Conservation (phyloP, 2,113 vertebrate species). For the Tragelaphus strepsiceros region DNA sequence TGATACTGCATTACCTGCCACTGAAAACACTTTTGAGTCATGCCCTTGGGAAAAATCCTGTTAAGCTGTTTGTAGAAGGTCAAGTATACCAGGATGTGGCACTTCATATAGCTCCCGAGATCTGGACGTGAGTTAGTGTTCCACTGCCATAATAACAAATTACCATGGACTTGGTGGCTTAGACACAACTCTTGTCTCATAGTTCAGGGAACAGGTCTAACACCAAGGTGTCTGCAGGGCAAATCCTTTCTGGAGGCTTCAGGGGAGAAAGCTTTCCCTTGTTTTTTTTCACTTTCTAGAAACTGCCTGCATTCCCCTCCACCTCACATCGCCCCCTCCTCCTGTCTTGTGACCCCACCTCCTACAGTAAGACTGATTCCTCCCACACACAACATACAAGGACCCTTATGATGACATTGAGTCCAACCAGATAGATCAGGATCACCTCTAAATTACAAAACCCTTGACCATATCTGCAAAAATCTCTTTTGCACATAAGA, state of each 20-base stretch:
- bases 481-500: neutral
- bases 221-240: neutral
- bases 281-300: neutral
- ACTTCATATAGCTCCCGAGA: accelerated
- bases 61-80: neutral
- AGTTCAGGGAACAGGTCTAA: neutral
- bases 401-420: neutral
- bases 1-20: neutral
- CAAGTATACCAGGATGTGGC: too few species aligned
- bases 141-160: neutral
- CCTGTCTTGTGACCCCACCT: accelerated
- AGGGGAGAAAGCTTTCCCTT: neutral
- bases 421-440: accelerated
- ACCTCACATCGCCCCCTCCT: accelerated
- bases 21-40: neutral
- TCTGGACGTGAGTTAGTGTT: neutral
- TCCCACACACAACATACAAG: too few species aligned
- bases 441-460: neutral
- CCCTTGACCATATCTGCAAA: neutral
- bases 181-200: accelerated
- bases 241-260: neutral
- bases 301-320: accelerated
- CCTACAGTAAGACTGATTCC: neutral
- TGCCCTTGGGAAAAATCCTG: neutral
- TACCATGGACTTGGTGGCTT: neutral